Base-by-base conservation (phyloP, 2,888 invertebrate genomes). In the Aphelenchoides bicaudatus region DNA sequence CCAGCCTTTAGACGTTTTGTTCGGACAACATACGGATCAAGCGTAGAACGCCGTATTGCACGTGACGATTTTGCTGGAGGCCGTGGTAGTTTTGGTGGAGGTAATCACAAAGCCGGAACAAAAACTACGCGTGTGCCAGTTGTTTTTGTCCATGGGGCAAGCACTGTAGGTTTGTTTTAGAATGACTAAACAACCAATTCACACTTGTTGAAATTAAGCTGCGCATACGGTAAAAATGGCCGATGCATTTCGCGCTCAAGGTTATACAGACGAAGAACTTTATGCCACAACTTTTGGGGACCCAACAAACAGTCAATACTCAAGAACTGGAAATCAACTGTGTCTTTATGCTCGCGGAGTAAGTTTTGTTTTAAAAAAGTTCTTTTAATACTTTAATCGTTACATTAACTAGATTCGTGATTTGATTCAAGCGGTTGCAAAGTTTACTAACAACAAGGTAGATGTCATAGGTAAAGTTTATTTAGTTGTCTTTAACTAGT, bases 201-300 rank as follows among this genome's bases (percentile, higher is more conserved):
- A 10, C 10, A 25, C 10, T 43, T 43, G 21, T 8, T 43, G 27
- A 49, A 16, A 21, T 49, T 29, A 19, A 51, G 50, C n/a, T 34
- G 55, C 16, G 54, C 56, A 4, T n/a, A 56, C 56, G 8, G 50
- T 34, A n/a, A 21, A 48, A 8, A 56, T 56, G 34, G 51, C 56
- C 1, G 23, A 30, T n/a, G n/a, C n/a, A n/a, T n/a, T n/a, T n/a
- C n/a, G n/a, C n/a, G n/a, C n/a, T 43, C 25, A 8, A 10, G 56
- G 51, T 16, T 56, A 56, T 23, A 23, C 51, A 1, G 56, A 57
- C 34, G 31, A 56, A 23, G 56, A 56, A 23, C 43, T 56, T 6
- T 56, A 57, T 23, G 56, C 56, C n/a, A 56, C 56, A 25, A 57
- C 39, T 58, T 57, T 28, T 25, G 57, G 57, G 1, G 52, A 34